A percentile compares a stretch with the other conserved stretches of the same genome.
Evolutionary conservation across 2,113 vertebrate genomes (phyloP).

Genomic region (Plecotus auritus): DNA sequence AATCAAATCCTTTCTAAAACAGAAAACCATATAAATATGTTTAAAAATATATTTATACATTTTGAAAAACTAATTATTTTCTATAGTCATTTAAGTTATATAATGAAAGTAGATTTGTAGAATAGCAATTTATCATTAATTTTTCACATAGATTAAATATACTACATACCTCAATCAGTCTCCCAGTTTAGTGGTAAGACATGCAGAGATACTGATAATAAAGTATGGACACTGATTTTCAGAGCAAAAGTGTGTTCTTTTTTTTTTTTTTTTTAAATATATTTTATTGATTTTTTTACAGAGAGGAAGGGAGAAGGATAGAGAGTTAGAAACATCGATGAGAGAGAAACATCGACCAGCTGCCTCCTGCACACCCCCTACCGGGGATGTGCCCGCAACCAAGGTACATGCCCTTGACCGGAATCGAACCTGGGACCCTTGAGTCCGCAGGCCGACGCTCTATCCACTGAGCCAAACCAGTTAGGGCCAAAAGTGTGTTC

Average conservation of each 20-base stretch:
- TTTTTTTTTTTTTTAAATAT: too few relatives aligned
- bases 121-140: neutral
- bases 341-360: too few relatives aligned
- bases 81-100: neutral
- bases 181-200: neutral
- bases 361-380: too few relatives aligned
- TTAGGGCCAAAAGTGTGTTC: neutral
- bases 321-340: too few relatives aligned
- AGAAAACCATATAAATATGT: constrained; percentile 76
- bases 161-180: neutral
- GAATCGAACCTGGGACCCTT: too few relatives aligned
- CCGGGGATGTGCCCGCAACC: too few relatives aligned
- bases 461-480: too few relatives aligned
- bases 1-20: constrained; percentile 71
- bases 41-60: constrained; percentile 63
- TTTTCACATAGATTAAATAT: neutral
- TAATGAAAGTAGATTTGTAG: neutral
- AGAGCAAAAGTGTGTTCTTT: neutral
- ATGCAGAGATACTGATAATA: neutral
- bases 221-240: neutral
- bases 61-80: neutral
- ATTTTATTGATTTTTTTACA: too few relatives aligned
- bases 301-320: too few relatives aligned
- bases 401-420: too few relatives aligned
- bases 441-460: too few relatives aligned